Evolutionary conservation across 2,797 vertebrate genomes (phyloP), one percentile per base, ranked within the genome.

Genomic region (Crocodylus rhombifer): DNA sequence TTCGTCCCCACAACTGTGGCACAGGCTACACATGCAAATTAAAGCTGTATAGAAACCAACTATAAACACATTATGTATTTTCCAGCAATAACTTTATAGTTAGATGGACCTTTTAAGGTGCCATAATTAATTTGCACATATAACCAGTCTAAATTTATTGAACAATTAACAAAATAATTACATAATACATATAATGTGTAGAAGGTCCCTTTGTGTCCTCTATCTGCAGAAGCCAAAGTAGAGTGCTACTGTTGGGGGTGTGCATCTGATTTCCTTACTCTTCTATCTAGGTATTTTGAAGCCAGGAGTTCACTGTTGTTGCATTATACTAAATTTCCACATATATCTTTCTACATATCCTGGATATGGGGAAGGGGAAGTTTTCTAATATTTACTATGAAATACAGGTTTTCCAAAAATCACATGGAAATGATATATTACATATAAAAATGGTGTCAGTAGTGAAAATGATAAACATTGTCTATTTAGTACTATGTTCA

Each of bases 401-500:
- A 73, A 15, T 73, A 26, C 69, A 71, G 21, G 23, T 10, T 16
- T n/a, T 84, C 88, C 5, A 77, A 55, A 61, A 42, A 58, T 21
- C 3, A 15, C 1, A 16, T 33, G 67, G 73, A 86, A 89, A 21
- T 57, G 0, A 30, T 84, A 82, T 30, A 51, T 4, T 63, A 36
- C 5, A 1, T 80, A 25, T 23, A 81, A 80, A 28, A 8, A 12
- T 75, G 62, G 58, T 87, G 63, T 71, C 55, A 25, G 3, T 78
- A 86, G 82, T 73, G 51, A 51, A 51, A 15, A 73, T 69, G 10
- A 69, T 51, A 51, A 51, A 67, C 62, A 71, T 21, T 30, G 18
- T 61, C 6, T 84, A 26, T 7, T n/a, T 30, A 78, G 16, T 25
- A 75, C 2, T 3, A 1, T 0, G 0, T 74, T 78, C 36, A 84